Evolutionary conservation across 2,888 invertebrate genomes (phyloP), one percentile per base, ranked within the genome.

Genomic region (Parthenolecanium corni): DNA sequence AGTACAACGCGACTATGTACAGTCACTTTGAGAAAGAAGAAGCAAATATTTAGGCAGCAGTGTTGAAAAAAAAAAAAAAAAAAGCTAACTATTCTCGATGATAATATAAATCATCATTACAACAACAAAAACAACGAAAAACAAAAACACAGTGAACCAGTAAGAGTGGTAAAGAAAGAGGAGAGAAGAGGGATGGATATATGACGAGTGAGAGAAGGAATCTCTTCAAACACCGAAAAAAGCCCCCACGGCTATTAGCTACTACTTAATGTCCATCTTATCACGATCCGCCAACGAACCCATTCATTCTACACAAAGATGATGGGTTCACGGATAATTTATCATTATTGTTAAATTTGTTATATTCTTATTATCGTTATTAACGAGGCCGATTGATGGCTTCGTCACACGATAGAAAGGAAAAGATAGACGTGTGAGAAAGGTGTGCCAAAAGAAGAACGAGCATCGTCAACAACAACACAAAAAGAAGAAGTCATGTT

Each of bases 291-390:
- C 61, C 49, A 61, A 31, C 57, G 24, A 58, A 58, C 47, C 51
- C 61, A 61, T 61, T 49, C 61, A 61, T 61, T 49, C 61, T 31
- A 16, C 36, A 51, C 49, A 61, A 51, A 47, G 49, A 20, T 23
- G 23, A 49, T 49, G 14, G 61, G 51, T 61, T 61, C 61, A 61
- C 61, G 61, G 49, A 31, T 61, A 61, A 61, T 61, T 61, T 61
- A 61, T 61, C 61, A 51, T 51, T 51, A 61, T 61, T 38, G 31
- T 52, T 20, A 23, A 49, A 49, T 49, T 49, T 21, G 49, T 42
- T 42, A 16, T 42, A 18, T 42, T 42, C n/a, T 42, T 42, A 42
- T 14, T 42, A 42, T 42, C 44, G 18, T 42, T 49, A 21, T 49
- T 23, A 49, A 49, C 49, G 49, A 49, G 21, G 21, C 49, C 49